A percentile compares a stretch with the other conserved stretches of the same genome.
phyloP scores from a whole-genome alignment of 2,797 vertebrate genomes.

The Betta splendens region DNA sequence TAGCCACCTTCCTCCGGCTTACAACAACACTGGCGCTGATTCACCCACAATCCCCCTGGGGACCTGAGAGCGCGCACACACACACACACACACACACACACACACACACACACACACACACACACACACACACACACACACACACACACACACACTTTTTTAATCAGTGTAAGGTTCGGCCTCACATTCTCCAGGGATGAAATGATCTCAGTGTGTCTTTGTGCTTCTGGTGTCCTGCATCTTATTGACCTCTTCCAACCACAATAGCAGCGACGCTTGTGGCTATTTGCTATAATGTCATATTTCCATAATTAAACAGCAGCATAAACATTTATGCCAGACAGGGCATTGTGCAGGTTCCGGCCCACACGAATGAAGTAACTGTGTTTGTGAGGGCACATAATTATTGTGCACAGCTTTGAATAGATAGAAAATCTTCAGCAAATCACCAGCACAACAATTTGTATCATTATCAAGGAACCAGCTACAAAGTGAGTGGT shows the following conservation, averaged over 20 bases:
- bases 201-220: not conserved
- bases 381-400: conserved; percentile 3
- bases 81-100: conserved; percentile 4
- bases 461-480: conserved; percentile 33
- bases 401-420: conserved; percentile 1
- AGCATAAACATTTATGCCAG: not conserved
- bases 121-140: not conserved
- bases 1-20: conserved; percentile 25
- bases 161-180: too few species aligned
- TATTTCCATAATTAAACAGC: conserved; percentile 11
- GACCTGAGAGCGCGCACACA: conserved; percentile 8
- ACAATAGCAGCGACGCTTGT: not conserved
- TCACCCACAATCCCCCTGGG: conserved; percentile 38
- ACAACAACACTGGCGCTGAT: conserved; percentile 34
- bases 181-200: too few species aligned
- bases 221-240: not conserved
- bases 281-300: not conserved
- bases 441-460: conserved; percentile 21
- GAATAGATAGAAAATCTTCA: conserved; percentile 14
- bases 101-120: not conserved
- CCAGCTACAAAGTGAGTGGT: conserved; percentile 46
- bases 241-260: not conserved
- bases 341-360: not conserved
- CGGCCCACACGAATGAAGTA: conserved; percentile 9
- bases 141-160: too few species aligned